Evolutionary conservation across 2,888 invertebrate genomes (phyloP).

Genomic region (Campoplex nolae): DNA sequence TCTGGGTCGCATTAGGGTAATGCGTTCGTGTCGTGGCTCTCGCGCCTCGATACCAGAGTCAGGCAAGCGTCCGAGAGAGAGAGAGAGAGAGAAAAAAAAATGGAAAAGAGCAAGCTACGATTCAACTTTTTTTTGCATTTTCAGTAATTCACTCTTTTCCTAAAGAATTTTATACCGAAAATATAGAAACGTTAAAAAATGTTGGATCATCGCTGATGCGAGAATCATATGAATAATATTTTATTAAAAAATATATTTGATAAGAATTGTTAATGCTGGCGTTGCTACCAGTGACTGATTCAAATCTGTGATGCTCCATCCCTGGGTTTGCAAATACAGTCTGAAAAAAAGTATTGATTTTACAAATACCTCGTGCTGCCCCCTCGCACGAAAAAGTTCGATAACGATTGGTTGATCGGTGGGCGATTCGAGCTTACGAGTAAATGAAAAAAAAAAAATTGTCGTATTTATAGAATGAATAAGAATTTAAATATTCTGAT

Average conservation of each 20-base stretch:
- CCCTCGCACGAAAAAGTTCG: no score
- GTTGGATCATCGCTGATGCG: no score
- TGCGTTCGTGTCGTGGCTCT: conserved; percentile 77
- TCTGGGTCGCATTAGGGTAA: conserved; percentile 82
- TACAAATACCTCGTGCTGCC: not conserved
- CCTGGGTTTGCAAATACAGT: no score
- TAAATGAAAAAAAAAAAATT: not conserved
- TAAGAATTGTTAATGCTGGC: no score
- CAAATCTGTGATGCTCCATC: no score
- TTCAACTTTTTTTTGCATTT: conserved; percentile 14
- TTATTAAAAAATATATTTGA: no score
- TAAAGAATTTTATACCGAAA: not conserved
- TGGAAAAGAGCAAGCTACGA: conserved; percentile 18
- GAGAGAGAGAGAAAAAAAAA: not conserved
- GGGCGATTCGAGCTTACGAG: not conserved
- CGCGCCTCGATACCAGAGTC: conserved; percentile 61
- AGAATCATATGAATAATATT: no score
- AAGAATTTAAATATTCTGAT: not conserved
- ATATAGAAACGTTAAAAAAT: not conserved
- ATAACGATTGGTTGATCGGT: not conserved
- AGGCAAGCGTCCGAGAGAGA: conserved; percentile 34
- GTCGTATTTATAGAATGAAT: no score
- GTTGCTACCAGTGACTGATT: no score
- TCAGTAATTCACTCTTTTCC: not conserved
- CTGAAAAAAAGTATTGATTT: not conserved